A percentile compares a stretch with the other conserved stretches of the same genome.
phyloP scores from a whole-genome alignment of 2,888 invertebrate species.

The Tinea pellionella region DNA sequence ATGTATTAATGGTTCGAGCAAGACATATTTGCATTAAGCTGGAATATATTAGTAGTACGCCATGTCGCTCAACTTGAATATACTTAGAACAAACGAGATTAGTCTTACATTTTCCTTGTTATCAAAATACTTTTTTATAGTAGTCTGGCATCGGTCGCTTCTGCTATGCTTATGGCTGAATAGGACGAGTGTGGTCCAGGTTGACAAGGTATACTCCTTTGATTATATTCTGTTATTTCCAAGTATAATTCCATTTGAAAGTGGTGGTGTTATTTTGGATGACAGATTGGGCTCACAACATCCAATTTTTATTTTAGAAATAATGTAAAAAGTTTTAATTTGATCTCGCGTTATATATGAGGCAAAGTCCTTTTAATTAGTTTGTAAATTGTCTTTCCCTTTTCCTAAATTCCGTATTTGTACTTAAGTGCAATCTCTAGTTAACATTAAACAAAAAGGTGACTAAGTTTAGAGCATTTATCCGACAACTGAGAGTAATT shows the following conservation, averaged over 20 bases:
- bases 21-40: conserved; percentile 1
- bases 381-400: not conserved
- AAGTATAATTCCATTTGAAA: too few relatives aligned
- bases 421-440: not conserved
- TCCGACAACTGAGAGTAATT: not conserved
- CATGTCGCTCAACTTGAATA: not conserved
- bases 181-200: too few relatives aligned
- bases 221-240: too few relatives aligned
- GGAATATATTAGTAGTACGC: not conserved
- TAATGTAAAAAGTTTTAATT: not conserved
- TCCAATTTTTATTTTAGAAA: not conserved
- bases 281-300: too few relatives aligned
- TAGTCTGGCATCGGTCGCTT: too few relatives aligned
- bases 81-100: not conserved
- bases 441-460: not conserved
- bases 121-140: not conserved
- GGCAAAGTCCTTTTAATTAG: not conserved
- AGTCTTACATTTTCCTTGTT: not conserved
- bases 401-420: not conserved
- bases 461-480: not conserved
- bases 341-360: not conserved
- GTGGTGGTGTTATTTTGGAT: too few relatives aligned
- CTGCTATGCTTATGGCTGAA: too few relatives aligned
- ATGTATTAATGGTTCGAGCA: not conserved
- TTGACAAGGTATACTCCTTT: too few relatives aligned